Base-by-base conservation (phyloP, 1,140 invertebrate genomes). In the Atta texana region DNA sequence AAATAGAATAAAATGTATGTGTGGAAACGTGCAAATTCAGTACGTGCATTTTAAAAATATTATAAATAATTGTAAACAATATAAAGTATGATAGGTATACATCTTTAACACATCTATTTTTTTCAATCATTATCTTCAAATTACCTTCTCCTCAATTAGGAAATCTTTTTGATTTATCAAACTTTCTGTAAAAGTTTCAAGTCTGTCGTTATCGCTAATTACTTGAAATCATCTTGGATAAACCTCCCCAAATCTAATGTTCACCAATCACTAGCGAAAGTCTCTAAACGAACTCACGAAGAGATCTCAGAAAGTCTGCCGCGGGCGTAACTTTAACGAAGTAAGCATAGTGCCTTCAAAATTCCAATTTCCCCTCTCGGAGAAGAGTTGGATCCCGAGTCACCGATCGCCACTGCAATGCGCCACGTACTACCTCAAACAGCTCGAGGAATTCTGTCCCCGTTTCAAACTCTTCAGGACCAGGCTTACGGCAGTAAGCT, bases 291-390 rank as follows among this genome's bases (percentile, higher is more conserved):
- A 82, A 66, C 76, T 78, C 76, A 21, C n/a, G 61, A 34, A 6
- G 53, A 82, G 68, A 82, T 82, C 78, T 61, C 78, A 18, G 16
- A 10, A 72, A 72, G 78, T 72, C 78, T n/a, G 78, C 78, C 78
- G 68, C 78, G 53, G 78, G 78, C 78, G 78, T 72, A 82, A 82
- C 78, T 82, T 82, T 82, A 82, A 82, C 78, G 78, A 82, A 82
- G 78, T 82, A 72, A 82, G 78, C 78, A 51, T 44, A 44, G 39
- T 72, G 53, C 34, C 78, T 82, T 63, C 68, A 77, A 81, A 82
- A 82, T 82, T 72, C 66, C 66, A 34, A 61, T 34, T 77, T 53
- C 34, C n/a, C 24, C 24, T 44, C 28, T 44, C 39, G 28, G 3
- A 14, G 8, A 31, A 6, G 39, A 28, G 76, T n/a, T 68, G 44